phyloP scores from a whole-genome alignment of 2,797 vertebrate species.

The Melanotaenia trifasciata region DNA sequence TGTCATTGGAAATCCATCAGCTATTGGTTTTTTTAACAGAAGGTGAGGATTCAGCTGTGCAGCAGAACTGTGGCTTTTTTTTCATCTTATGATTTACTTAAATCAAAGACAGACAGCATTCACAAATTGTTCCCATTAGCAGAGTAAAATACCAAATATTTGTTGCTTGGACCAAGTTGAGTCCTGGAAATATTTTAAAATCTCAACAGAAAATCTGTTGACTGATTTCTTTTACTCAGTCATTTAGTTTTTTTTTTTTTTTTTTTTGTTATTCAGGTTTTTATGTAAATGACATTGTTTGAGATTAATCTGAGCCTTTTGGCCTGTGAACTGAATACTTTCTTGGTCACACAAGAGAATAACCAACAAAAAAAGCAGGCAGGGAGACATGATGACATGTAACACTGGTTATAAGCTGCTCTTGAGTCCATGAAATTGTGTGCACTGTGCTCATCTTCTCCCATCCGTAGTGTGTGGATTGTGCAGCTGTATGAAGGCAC shows the following conservation, averaged over 20 bases:
- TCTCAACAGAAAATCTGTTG: background rate
- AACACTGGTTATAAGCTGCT: constrained; percentile 33
- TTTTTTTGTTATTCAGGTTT: background rate
- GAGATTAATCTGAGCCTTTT: background rate
- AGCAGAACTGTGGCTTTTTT: background rate
- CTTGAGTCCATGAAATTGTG: constrained; percentile 48
- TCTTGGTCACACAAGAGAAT: constrained; percentile 9
- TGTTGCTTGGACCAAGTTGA: constrained; percentile 15
- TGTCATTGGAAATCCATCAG: background rate
- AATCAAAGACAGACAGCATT: constrained; percentile 15
- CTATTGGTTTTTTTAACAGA: background rate
- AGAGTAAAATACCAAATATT: constrained; percentile 39
- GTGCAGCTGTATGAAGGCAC: constrained; percentile 34
- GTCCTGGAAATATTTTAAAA: background rate
- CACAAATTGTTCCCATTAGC: constrained; percentile 19
- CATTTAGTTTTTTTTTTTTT: too few species aligned
- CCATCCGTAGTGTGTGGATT: constrained; percentile 17
- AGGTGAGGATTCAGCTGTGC: background rate
- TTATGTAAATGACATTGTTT: background rate
- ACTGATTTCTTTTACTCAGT: background rate
- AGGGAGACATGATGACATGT: constrained; percentile 19
- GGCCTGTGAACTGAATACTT: background rate
- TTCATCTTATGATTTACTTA: background rate
- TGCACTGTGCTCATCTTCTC: constrained; percentile 26
- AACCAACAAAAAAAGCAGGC: constrained; percentile 14